Base-by-base conservation (phyloP, 2,797 vertebrate genomes). In the Chelmon rostratus region DNA sequence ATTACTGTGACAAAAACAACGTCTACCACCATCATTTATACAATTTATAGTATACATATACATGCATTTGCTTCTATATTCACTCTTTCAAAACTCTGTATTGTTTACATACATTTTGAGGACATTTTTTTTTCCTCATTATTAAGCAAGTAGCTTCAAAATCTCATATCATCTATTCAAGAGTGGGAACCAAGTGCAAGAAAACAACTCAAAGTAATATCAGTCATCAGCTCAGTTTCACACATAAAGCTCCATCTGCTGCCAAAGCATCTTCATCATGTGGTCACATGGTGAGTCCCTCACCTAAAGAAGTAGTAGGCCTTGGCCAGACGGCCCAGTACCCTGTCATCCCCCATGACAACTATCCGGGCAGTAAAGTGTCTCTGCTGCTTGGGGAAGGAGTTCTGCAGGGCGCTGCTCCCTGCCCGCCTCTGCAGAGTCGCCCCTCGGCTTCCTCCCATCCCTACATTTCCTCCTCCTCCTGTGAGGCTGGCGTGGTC, bases 261-360 rank as follows among this genome's bases (percentile, higher is more conserved):
- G 4, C 69, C 15, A 61, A 25, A 46, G 37, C 38, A 38, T 33
- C 18, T 11, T 49, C 19, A 19, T 53, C 21, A 4, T 35, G 6
- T 40, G 16, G n/a, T n/a, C n/a, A 71, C 12, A 23, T 35, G 1
- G 44, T n/a, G 5, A 18, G 38, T 64, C 33, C 2, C 83, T 84
- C 89, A 99, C 98, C 97, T 97, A 89, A 97, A 93, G 11, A 90
- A 93, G 89, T 95, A 95, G 88, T 96, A 98, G 61, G 97, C 96
- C 82, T 95, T 96, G 5, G 97, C 97, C 86, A 99, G 95, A 79
- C 96, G 96, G 12, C 97, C 98, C 87, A 99, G 88, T 37, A 96
- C 84, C 35, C 97, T 90, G 84, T 99, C 98, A 0, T 98, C 97
- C 0, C 98, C 98, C 92, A 99, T 94, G 72, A 95, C 89, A 16